phyloP scores from a whole-genome alignment of 2,888 invertebrate genomes.

The Clistopyga incitator region DNA sequence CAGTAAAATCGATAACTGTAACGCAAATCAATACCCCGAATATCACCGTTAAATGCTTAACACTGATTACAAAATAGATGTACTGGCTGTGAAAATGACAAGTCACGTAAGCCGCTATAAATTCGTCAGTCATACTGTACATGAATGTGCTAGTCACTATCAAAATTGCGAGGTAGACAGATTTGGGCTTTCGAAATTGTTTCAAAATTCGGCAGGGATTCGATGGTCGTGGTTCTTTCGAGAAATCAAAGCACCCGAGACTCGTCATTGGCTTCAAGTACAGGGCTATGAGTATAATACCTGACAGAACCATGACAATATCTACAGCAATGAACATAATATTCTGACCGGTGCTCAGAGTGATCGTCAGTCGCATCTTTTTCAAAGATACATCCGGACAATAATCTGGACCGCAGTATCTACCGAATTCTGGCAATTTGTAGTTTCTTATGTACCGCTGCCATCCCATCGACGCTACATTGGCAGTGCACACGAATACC shows the following conservation, averaged over 20 bases:
- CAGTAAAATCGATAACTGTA: conserved; percentile 50
- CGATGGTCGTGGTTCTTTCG: conserved; percentile 44
- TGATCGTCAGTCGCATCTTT: conserved; percentile 19
- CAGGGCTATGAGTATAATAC: conserved; percentile 63
- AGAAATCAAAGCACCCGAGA: conserved; percentile 33
- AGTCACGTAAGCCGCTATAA: conserved; percentile 37
- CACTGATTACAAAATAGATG: conserved; percentile 1
- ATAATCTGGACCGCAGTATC: conserved; percentile 22
- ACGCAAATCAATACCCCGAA: conserved; percentile 57
- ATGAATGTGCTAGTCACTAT: conserved; percentile 25
- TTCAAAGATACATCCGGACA: conserved; percentile 8
- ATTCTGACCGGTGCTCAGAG: conserved; percentile 47
- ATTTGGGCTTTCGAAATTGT: conserved; percentile 46
- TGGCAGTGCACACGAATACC: conserved; percentile 54
- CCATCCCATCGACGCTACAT: conserved; percentile 47
- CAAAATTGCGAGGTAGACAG: conserved; percentile 44
- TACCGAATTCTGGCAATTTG: neutral
- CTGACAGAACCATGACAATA: conserved; percentile 56
- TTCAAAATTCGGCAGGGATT: conserved; percentile 48
- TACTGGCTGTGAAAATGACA: conserved; percentile 36
- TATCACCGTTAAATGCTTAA: conserved; percentile 48
- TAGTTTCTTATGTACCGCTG: conserved; percentile 20
- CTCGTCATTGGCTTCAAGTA: conserved; percentile 61
- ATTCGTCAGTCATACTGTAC: conserved; percentile 44
- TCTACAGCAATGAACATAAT: conserved; percentile 54